Evolutionary conservation across 92 coral and sea anemone genomes (phyloP).

Genomic region (Desmophyllum pertusum): DNA sequence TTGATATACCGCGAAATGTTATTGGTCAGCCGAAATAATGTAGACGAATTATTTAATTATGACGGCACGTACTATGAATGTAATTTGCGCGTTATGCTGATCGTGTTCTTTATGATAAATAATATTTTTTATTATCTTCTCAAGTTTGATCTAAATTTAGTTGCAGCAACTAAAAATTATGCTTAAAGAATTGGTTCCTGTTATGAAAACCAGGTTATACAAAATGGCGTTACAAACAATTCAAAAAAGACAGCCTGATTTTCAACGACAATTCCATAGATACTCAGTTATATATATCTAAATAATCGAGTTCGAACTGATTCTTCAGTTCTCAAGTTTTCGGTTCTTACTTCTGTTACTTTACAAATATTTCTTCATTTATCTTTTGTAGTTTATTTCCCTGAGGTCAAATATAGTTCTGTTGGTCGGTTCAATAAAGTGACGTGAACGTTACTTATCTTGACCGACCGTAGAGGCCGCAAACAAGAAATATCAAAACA

Average conservation of each 20-base stretch:
- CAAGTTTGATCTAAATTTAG: neutral
- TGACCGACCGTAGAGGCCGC: neutral
- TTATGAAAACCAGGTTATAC: neutral
- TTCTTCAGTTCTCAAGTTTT: neutral
- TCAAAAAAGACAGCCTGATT: neutral
- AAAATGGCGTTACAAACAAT: neutral
- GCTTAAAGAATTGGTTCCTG: neutral
- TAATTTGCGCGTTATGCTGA: neutral
- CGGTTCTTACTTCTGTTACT: no score
- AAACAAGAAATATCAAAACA: neutral
- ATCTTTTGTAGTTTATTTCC: neutral
- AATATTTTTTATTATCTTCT: neutral
- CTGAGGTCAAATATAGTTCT: neutral
- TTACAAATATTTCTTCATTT: neutral
- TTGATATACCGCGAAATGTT: neutral
- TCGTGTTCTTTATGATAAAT: neutral
- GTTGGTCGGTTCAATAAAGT: neutral
- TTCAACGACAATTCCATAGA: neutral
- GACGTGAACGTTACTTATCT: neutral
- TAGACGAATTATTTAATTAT: neutral
- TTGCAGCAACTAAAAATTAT: neutral
- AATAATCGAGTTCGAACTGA: neutral
- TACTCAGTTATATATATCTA: no score
- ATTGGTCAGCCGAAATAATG: neutral
- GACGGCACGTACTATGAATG: neutral